A percentile compares a stretch with the other conserved stretches of the same genome.
Evolutionary conservation across 2,797 vertebrate genomes (phyloP).

Genomic region (Anguilla megastoma): DNA sequence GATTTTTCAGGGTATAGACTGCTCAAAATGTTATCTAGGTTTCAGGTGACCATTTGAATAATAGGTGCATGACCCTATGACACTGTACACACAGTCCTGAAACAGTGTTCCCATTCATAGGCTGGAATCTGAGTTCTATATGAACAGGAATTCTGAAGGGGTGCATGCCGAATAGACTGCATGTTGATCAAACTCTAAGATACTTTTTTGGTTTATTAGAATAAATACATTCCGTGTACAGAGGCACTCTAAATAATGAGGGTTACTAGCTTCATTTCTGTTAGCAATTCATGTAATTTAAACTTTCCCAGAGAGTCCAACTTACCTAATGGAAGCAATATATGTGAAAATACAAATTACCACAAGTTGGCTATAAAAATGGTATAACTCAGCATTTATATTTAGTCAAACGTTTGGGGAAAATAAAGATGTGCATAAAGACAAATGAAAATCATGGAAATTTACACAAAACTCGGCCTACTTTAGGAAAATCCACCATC

Average conservation of each 20-base stretch:
- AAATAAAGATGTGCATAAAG: not conserved
- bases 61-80: not conserved
- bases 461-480: not conserved
- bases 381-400: not conserved
- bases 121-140: not conserved
- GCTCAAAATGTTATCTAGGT: not conserved
- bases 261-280: slow-evolving; percentile 47
- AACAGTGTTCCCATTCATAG: not conserved
- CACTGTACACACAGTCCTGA: not conserved
- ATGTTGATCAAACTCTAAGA: slow-evolving; percentile 57
- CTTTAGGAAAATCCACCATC: not conserved
- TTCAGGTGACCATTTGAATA: not conserved
- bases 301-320: not conserved
- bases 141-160: slow-evolving; percentile 17
- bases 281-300: slow-evolving; percentile 26
- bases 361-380: not conserved
- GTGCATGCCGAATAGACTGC: slow-evolving; percentile 57
- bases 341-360: not conserved
- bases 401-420: not conserved
- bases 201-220: slow-evolving; percentile 64
- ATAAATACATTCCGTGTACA: slow-evolving; percentile 67
- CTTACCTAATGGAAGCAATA: not conserved
- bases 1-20: not conserved
- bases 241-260: slow-evolving; percentile 24
- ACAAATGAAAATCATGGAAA: not conserved